A percentile compares a stretch with the other conserved stretches of the same genome.
phyloP scores from a whole-genome alignment of 2,888 invertebrate genomes.

The Drosophila stalkeri region DNA sequence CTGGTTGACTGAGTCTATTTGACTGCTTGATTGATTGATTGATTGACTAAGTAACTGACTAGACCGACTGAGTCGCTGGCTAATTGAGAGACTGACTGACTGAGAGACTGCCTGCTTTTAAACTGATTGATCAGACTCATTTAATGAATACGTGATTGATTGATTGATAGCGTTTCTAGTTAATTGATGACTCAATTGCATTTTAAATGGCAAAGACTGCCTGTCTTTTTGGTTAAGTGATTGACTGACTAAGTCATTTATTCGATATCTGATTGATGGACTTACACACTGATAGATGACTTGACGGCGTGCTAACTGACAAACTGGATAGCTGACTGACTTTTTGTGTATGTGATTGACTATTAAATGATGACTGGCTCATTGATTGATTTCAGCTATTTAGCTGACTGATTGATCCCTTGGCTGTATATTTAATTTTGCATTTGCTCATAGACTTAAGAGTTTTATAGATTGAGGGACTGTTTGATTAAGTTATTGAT shows the following conservation, averaged over 20 bases:
- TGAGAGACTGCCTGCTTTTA: neutral
- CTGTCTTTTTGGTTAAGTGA: neutral
- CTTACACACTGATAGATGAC: too few relatives aligned
- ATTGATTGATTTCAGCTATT: too few relatives aligned
- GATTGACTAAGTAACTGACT: neutral
- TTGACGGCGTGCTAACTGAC: too few relatives aligned
- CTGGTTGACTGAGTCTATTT: neutral
- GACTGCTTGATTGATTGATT: neutral
- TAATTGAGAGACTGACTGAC: neutral
- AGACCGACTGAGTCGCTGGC: neutral
- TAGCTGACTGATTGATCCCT: too few relatives aligned
- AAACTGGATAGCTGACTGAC: too few relatives aligned
- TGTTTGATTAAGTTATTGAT: too few relatives aligned
- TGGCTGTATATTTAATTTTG: too few relatives aligned
- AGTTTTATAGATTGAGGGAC: too few relatives aligned
- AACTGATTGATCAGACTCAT: neutral
- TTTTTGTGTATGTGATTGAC: neutral
- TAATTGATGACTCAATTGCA: neutral
- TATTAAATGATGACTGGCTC: too few relatives aligned
- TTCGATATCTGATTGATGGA: too few relatives aligned
- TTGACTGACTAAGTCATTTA: too few relatives aligned
- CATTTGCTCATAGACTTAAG: too few relatives aligned
- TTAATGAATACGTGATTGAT: neutral
- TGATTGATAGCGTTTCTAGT: neutral
- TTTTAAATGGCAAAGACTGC: neutral